Base-by-base conservation (phyloP, 2,797 vertebrate genomes). In the Amblyraja radiata region DNA sequence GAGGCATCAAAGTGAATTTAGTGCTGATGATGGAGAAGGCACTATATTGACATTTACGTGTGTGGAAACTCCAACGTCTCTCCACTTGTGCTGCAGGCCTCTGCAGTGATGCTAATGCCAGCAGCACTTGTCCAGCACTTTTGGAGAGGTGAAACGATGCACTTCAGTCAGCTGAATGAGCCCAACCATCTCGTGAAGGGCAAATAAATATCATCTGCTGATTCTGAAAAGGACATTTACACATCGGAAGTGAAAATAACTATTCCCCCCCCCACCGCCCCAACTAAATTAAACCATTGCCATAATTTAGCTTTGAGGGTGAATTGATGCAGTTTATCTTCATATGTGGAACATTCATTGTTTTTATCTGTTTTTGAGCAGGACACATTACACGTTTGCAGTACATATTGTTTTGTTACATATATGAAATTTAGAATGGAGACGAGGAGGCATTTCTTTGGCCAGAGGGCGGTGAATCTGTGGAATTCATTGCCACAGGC, bases 1-100 rank as follows among this genome's bases (percentile, higher is more conserved):
- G 98, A 98, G 97, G 98, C 98, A 98, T 99, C 98, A 98, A 98
- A 99, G 98, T 98, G 98, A 99, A 99, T 99, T 99, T 99, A 99
- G 98, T 98, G 98, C 98, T 98, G 98, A 98, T 99, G 98, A 99
- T 98, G 97, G 98, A 99, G 98, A 98, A 98, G 98, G 97, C 96
- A 96, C 95, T 95, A 96, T 98, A 99, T 98, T 97, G 98, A 99
- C 98, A 96, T 97, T 97, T 97, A 97, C 96, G 97, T 97, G 97
- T 95, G 94, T 93, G 94, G 97, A 97, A 97, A 97, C 97, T 97
- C 97, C 96, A 98, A 97, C 96, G 96, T 96, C 94, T 95, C 94
- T 96, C 94, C 96, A 94, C 94, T 94, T 95, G 94, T 93, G 86
- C 95, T 93, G 4, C 93, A 94, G 94, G 94, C 93, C 93, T 95